These are phyloP conservation scores for Gymnoscopelus braueri DNA, from an alignment of 2,797 vertebrate genomes.

Conservation along the genomic window DNA sequence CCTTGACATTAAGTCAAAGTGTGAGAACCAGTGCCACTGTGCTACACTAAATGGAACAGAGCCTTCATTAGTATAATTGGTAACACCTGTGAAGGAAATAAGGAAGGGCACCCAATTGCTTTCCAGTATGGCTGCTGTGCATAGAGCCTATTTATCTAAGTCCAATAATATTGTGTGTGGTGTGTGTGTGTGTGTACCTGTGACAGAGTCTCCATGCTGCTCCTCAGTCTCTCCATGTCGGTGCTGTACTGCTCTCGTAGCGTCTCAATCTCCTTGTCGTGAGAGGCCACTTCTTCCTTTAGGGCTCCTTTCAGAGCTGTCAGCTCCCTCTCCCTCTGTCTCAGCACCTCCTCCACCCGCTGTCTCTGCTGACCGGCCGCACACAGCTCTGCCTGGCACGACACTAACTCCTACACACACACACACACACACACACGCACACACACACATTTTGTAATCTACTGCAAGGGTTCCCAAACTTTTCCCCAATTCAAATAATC, in stretches of 20 bases:
- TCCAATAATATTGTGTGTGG: too few species aligned
- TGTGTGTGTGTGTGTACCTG: slow-evolving; percentile 71
- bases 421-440: too few species aligned
- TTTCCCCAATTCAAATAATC: too few species aligned
- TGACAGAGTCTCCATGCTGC: slow-evolving; percentile 89
- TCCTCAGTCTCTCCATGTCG: slow-evolving; percentile 89
- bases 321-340: slow-evolving; percentile 89
- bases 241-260: slow-evolving; percentile 89
- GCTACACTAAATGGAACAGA: too few species aligned
- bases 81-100: too few species aligned
- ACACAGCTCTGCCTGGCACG: slow-evolving; percentile 83
- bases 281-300: slow-evolving; percentile 92
- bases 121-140: too few species aligned
- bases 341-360: slow-evolving; percentile 86
- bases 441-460: neutral
- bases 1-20: too few species aligned
- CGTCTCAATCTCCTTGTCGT: slow-evolving; percentile 88
- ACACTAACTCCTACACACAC: slow-evolving; percentile 90
- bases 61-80: too few species aligned
- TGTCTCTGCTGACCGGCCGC: slow-evolving; percentile 81
- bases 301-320: slow-evolving; percentile 92
- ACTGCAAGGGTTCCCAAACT: too few species aligned
- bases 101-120: too few species aligned
- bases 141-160: too few species aligned
- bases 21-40: too few species aligned